These are phyloP conservation scores for Aspidiotus destructor DNA, from an alignment of 2,888 invertebrate genomes.

Conservation along the genomic window DNA sequence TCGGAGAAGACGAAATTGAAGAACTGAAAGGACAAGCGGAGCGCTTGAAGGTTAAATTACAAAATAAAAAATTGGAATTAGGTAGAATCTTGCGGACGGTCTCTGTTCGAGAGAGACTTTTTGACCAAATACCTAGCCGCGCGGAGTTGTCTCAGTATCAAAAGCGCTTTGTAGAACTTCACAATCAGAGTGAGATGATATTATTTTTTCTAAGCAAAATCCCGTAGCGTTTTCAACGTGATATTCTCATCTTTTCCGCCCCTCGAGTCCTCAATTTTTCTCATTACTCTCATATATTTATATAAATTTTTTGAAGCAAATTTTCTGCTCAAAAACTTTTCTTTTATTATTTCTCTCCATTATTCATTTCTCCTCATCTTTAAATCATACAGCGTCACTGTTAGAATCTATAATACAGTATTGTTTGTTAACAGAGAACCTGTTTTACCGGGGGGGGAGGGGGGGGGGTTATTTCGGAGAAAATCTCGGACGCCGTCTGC, in stretches of 20 bases:
- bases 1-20: constrained; percentile 36
- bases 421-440: too few relatives aligned
- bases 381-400: too few relatives aligned
- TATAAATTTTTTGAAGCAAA: neutral
- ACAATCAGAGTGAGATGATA: constrained; percentile 65
- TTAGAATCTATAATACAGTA: too few relatives aligned
- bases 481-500: too few relatives aligned
- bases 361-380: too few relatives aligned
- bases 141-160: constrained; percentile 93
- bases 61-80: constrained; percentile 53
- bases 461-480: too few relatives aligned
- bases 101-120: constrained; percentile 66
- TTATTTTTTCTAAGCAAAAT: constrained; percentile 2
- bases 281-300: constrained; percentile 9
- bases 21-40: constrained; percentile 38
- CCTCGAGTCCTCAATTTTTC: neutral
- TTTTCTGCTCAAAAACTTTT: neutral
- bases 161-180: constrained; percentile 86
- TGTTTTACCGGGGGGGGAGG: too few relatives aligned
- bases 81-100: constrained; percentile 72
- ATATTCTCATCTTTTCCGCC: neutral
- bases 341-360: too few relatives aligned
- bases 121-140: constrained; percentile 87
- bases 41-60: constrained; percentile 46
- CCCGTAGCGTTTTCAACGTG: neutral